phyloP scores from a whole-genome alignment of 2,888 invertebrate genomes.

The Patella caerulea region DNA sequence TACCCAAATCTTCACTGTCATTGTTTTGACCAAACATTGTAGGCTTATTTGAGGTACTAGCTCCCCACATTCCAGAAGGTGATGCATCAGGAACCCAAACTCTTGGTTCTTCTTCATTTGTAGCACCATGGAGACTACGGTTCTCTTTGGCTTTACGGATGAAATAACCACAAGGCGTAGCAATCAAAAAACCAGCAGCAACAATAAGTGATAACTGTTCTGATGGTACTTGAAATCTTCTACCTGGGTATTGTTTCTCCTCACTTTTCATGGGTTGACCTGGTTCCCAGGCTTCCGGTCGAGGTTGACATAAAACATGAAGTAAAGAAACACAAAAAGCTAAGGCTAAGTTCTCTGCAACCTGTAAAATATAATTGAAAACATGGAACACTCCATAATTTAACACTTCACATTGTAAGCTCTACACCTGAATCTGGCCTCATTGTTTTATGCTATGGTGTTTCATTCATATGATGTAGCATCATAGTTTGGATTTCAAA shows the following conservation, averaged over 20 bases:
- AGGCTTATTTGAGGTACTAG: neutral
- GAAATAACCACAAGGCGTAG: conserved; percentile 65
- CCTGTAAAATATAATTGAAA: neutral
- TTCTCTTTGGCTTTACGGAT: conserved; percentile 39
- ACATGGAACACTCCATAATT: too few species aligned
- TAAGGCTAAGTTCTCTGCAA: conserved; percentile 72
- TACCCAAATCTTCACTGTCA: conserved; percentile 22
- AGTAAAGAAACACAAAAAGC: conserved; percentile 72
- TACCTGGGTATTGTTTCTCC: conserved; percentile 15
- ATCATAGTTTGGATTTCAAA: too few species aligned
- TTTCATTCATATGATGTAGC: too few species aligned
- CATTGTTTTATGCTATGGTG: too few species aligned
- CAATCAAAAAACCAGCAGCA: conserved; percentile 71
- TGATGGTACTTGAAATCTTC: conserved; percentile 42
- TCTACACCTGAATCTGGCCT: too few species aligned
- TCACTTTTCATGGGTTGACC: conserved; percentile 37
- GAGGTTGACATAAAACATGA: conserved; percentile 73
- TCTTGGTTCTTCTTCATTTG: conserved; percentile 18
- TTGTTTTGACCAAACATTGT: conserved; percentile 8
- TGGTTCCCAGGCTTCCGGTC: conserved; percentile 59
- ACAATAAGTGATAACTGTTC: conserved; percentile 67
- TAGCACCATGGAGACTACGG: conserved; percentile 26
- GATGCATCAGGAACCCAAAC: conserved; percentile 2
- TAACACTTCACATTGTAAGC: too few species aligned
- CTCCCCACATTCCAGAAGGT: conserved; percentile 13